Evolutionary conservation across 2,797 vertebrate genomes (phyloP), one percentile per base, ranked within the genome.

Genomic region (Champsocephalus esox): DNA sequence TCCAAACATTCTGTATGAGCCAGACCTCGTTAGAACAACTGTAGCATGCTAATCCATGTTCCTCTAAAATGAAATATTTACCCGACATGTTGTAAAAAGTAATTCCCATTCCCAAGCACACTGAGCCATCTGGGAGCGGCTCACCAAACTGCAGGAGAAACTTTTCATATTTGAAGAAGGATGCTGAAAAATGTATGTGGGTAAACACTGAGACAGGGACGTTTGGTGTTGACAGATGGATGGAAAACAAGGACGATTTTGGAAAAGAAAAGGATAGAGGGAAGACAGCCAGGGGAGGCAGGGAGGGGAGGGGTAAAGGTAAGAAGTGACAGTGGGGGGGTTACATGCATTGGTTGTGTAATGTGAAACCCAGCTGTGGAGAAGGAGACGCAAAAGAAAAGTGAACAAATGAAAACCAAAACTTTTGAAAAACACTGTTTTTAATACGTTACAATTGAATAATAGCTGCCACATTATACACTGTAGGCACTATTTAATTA

Each of bases 251-350:
- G 43, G 57, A 70, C 7, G 67, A 72, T 63, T 87, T 77, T 83
- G 65, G 24, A 49, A 38, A 38, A 60, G 70, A 86, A 72, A 66
- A 43, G 58, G 49, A 77, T 28, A 28, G 24, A 28, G 34, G 59
- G 57, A 21, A 73, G 62, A 79, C 57, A 51, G 24, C 34, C 21
- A 19, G 41, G 16, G 16, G 57, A 70, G 10, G 14, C 24, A 7
- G 44, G 43, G 38, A 19, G 65, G 57, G 56, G 64, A 45, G 44
- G 48, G 75, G 57, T 34, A 57, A 75, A 83, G 19, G 41, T 63
- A 49, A 64, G 70, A 73, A 88, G 78, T 82, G 77, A 77, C 82
- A 79, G 83, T 45, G 48, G 79, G 73, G 58, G 70, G 28, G 46
- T 14, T 55, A 49, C 9, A 2, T 9, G 14, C 6, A 2, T 61